Conservation (phyloP, 2,113 vertebrate genomes). For the Aleadryas rufinucha region DNA sequence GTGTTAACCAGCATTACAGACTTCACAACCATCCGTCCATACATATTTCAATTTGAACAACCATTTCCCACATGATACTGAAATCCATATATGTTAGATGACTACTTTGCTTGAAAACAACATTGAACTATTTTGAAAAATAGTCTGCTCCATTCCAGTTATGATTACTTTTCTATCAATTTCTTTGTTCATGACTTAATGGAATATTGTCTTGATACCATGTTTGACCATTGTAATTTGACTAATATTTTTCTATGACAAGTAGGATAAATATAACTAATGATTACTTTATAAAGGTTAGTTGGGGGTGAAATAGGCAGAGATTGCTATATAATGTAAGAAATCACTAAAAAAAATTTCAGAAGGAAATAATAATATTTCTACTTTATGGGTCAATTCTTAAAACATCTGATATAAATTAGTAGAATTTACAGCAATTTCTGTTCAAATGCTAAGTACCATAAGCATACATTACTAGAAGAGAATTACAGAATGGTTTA, state of each 20-base stretch:
- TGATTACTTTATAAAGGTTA: background rate
- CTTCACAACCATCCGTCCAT: background rate
- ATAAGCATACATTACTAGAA: background rate
- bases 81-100: background rate
- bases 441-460: background rate
- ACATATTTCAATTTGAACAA: background rate
- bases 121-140: background rate
- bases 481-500: background rate
- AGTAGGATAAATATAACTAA: background rate
- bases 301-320: background rate
- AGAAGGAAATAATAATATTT: background rate
- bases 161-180: background rate
- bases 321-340: background rate
- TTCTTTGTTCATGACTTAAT: background rate
- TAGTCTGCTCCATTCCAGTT: background rate
- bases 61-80: background rate
- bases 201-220: background rate
- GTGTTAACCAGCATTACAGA: background rate
- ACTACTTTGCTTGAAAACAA: background rate
- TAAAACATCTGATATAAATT: background rate
- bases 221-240: background rate
- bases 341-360: background rate
- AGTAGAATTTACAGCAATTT: background rate
- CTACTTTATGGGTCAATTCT: background rate
- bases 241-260: background rate